Conservation (phyloP, 2,797 vertebrate genomes). For the Trachops cirrhosus region DNA sequence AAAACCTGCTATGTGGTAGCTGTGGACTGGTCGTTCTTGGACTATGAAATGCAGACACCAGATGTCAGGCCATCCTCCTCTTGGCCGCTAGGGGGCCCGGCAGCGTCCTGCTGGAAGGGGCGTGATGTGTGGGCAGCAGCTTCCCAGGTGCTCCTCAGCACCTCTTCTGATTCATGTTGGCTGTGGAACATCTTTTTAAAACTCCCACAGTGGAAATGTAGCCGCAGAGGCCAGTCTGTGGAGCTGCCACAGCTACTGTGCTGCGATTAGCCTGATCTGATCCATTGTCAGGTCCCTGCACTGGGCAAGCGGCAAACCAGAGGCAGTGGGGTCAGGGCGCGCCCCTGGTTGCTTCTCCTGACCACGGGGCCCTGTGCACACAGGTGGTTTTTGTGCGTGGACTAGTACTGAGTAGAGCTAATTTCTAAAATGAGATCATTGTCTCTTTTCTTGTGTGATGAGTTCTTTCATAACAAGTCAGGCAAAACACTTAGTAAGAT, state of each 20-base stretch:
- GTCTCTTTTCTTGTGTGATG: slow-evolving; percentile 66
- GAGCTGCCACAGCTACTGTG: slow-evolving; percentile 79
- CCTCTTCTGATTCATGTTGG: slow-evolving; percentile 79
- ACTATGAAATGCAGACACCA: slow-evolving; percentile 72
- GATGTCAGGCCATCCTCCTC: slow-evolving; percentile 75
- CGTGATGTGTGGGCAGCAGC: slow-evolving; percentile 63
- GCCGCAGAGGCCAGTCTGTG: slow-evolving; percentile 80
- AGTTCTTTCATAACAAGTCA: slow-evolving; percentile 81
- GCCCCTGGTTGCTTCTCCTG: slow-evolving; percentile 53
- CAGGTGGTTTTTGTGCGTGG: slow-evolving; percentile 41
- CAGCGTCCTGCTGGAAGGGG: slow-evolving; percentile 43
- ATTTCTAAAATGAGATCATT: slow-evolving; percentile 79
- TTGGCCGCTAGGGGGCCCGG: slow-evolving; percentile 62
- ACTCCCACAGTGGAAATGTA: slow-evolving; percentile 76
- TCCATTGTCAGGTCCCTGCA: slow-evolving; percentile 80
- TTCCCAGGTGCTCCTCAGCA: slow-evolving; percentile 79
- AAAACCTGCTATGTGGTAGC: slow-evolving; percentile 51
- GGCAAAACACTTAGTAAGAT: slow-evolving; percentile 73
- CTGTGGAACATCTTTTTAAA: slow-evolving; percentile 76
- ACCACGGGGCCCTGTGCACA: slow-evolving; percentile 74
- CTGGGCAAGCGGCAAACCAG: slow-evolving; percentile 82
- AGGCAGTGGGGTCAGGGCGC: slow-evolving; percentile 77
- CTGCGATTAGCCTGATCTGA: slow-evolving; percentile 81
- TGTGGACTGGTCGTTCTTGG: slow-evolving; percentile 54
- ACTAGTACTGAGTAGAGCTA: slow-evolving; percentile 79